Evolutionary conservation across 1,140 invertebrate species (phyloP).

Genomic region (Eufriesea mexicana): DNA sequence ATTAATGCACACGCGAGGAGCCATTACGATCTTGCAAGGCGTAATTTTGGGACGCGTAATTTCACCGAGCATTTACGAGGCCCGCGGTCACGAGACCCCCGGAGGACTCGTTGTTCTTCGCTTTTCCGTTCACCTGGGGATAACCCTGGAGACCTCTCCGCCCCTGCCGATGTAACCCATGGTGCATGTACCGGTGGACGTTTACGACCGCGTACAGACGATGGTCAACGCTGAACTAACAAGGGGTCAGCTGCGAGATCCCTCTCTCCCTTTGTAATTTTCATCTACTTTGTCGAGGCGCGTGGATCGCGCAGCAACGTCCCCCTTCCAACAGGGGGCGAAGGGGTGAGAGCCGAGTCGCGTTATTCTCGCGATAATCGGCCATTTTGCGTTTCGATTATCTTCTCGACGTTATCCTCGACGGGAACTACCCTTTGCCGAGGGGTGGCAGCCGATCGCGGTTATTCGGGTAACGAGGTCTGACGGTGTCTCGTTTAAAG

Average conservation of each 20-base stretch:
- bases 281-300: not conserved
- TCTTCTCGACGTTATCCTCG: too few species aligned
- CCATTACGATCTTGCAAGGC: constrained; percentile 54
- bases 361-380: not conserved
- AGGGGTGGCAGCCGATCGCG: too few species aligned
- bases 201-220: constrained; percentile 59
- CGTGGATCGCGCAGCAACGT: too few species aligned
- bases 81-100: constrained; percentile 46
- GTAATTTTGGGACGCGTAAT: constrained; percentile 64
- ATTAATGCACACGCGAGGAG: constrained; percentile 40
- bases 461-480: too few species aligned
- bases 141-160: constrained; percentile 46
- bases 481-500: too few species aligned
- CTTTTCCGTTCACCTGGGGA: constrained; percentile 50
- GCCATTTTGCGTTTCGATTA: not conserved
- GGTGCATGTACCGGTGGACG: constrained; percentile 45
- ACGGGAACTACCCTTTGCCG: too few species aligned
- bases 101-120: constrained; percentile 53
- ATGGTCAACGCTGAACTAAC: constrained; percentile 48
- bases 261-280: not conserved
- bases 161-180: constrained; percentile 46
- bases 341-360: not conserved
- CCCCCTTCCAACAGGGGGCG: too few species aligned
- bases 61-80: constrained; percentile 61
- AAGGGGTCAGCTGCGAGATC: not conserved